Evolutionary conservation across 2,113 vertebrate species (phyloP).

Genomic region (Papio anubis): DNA sequence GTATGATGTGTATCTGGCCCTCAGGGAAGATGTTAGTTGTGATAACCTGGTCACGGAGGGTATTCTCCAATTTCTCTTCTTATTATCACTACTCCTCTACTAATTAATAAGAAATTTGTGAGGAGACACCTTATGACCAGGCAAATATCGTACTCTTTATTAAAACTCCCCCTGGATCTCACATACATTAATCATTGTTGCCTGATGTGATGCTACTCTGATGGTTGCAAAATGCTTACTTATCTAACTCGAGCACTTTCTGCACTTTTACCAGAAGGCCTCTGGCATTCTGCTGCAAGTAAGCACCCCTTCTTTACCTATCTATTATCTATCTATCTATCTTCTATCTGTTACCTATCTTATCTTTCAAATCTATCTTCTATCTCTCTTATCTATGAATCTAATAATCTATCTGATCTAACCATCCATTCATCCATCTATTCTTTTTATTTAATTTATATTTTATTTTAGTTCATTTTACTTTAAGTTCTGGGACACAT

Average conservation of each 20-base stretch:
- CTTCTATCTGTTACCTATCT: too few species aligned
- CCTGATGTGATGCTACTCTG: not conserved
- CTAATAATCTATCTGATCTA: too few species aligned
- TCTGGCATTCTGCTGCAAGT: not conserved
- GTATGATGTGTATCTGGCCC: rapidly evolving
- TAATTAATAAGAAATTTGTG: not conserved
- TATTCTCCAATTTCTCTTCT: not conserved
- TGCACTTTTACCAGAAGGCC: not conserved
- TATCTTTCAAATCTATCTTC: not conserved
- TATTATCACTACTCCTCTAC: too few species aligned
- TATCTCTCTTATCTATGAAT: too few species aligned
- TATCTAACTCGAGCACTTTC: not conserved
- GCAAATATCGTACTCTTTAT: too few species aligned
- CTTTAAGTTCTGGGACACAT: too few species aligned
- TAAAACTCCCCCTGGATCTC: not conserved
- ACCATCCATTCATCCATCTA: too few species aligned
- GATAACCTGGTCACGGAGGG: not conserved
- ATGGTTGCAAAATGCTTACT: not conserved
- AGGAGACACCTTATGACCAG: not conserved
- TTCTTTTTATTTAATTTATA: too few species aligned
- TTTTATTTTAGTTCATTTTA: too few species aligned
- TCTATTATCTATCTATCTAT: not conserved
- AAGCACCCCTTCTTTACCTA: not conserved
- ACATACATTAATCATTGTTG: too few species aligned
- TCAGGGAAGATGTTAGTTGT: too few species aligned